Base-by-base conservation (phyloP, 2,888 invertebrate genomes). In the Xestia sexstrigata region DNA sequence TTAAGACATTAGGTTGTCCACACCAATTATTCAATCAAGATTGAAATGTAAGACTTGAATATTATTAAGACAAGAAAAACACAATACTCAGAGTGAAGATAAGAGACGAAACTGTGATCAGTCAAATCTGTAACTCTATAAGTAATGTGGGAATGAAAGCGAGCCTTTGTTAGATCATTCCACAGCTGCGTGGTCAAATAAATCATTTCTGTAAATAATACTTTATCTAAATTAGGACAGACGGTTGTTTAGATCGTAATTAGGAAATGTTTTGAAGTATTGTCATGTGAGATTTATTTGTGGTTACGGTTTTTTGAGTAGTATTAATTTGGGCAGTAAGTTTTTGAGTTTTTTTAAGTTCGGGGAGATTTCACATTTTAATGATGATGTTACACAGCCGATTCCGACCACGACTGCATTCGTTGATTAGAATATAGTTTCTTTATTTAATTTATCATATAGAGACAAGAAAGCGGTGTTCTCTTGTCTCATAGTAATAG, bases 141-240 rank as follows among this genome's bases (percentile, higher is more conserved):
- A 95, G 93, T 94, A 93, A 94, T 95, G 95, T 95, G 95, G 93
- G 95, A 95, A 95, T 92, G 92, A 83, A 88, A 83, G 83, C 85
- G 74, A 79, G 88, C 87, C 91, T 93, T 94, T 94, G 93, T 94
- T 90, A 86, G 88, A 39, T 5, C 62, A 35, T 20, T 20, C 90
- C 67, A 88, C 93, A 94, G 93, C 94, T 95, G 95, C 92, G 93
- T 89, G 87, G 88, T 91, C 91, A 87, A 90, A 95, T 95, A 94
- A 94, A 95, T 95, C 95, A 95, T 94, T 92, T 91, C 90, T 85
- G 89, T 92, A 92, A 91, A 92, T 93, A 88, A 91, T 87, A 84
- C 87, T 88, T 89, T 91, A 93, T 93, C 93, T 92, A 92, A 92
- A 93, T 93, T 93, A 91, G 92, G 91, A 91, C 88, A 89, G 90